A percentile compares a stretch with the other conserved stretches of the same genome.
phyloP scores from a whole-genome alignment of 2,888 invertebrate species.

The Chrysodeixis includens region DNA sequence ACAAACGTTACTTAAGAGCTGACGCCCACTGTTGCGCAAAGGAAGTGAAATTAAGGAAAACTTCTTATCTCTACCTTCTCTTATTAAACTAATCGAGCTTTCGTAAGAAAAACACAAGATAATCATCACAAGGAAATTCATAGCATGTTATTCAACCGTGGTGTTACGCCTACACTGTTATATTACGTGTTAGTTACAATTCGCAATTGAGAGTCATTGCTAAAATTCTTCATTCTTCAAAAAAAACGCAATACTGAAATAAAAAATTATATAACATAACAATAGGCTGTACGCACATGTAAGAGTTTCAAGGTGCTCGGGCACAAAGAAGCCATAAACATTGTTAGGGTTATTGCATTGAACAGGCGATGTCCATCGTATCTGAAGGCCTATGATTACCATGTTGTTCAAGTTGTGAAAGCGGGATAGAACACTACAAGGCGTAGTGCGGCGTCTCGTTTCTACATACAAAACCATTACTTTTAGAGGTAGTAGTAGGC shows the following conservation, averaged over 20 bases:
- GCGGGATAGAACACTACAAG: no score
- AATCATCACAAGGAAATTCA: constrained; percentile 35
- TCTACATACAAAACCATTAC: no score
- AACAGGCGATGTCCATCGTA: constrained; percentile 57
- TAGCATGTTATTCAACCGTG: constrained; percentile 19
- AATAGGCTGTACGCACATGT: constrained; percentile 47
- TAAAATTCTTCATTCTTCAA: constrained; percentile 22
- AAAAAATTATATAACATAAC: constrained; percentile 47
- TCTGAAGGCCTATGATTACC: no score
- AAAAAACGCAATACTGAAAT: constrained; percentile 32
- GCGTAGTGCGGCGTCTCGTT: no score
- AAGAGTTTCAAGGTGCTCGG: constrained; percentile 46
- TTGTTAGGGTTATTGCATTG: constrained; percentile 48
- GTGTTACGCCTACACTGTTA: constrained; percentile 29
- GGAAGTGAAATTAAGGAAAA: not conserved
- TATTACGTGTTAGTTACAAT: constrained; percentile 19
- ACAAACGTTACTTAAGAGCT: not conserved
- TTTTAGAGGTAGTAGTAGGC: no score
- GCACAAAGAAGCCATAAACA: constrained; percentile 55
- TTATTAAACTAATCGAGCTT: constrained; percentile 5
- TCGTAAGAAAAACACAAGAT: constrained; percentile 20
- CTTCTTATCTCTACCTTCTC: constrained; percentile 18
- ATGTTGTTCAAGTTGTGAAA: no score
- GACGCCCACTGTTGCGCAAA: not conserved
- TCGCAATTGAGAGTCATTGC: constrained; percentile 25